Conservation (phyloP, 64 coral and sea anemone species). For the Montipora efflorescens region DNA sequence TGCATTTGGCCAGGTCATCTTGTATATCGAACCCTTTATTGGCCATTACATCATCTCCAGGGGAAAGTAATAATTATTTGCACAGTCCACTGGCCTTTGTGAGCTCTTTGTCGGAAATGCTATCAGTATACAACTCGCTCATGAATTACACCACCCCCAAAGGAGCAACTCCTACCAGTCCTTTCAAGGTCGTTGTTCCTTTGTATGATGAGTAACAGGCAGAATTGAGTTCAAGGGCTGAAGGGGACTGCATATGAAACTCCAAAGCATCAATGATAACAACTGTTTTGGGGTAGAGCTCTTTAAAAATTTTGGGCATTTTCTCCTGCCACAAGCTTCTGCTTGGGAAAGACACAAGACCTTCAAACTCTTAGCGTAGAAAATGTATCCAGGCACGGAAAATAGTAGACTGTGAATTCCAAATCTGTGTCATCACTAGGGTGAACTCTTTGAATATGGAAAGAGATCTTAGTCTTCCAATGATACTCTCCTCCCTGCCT, state of each 20-base stretch:
- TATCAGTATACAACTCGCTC: too few relatives aligned
- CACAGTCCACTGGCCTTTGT: too few relatives aligned
- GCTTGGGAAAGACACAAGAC: constrained; percentile 16
- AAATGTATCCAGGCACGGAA: constrained; percentile 59
- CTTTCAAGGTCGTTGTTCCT: constrained; percentile 25
- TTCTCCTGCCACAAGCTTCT: neutral
- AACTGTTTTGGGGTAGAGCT: constrained; percentile 63
- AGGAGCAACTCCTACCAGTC: too few relatives aligned
- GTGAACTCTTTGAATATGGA: too few relatives aligned
- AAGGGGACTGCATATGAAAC: constrained; percentile 35
- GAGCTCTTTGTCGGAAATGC: too few relatives aligned
- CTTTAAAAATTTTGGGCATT: constrained; percentile 51
- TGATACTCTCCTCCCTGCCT: neutral
- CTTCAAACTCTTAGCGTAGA: constrained; percentile 42
- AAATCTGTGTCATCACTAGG: constrained; percentile 1
- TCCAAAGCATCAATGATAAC: constrained; percentile 69
- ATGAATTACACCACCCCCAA: too few relatives aligned
- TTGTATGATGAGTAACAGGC: constrained; percentile 61
- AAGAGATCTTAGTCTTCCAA: neutral
- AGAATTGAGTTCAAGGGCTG: constrained; percentile 42
- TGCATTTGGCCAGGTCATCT: too few relatives aligned
- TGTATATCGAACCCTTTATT: too few relatives aligned
- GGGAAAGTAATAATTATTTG: too few relatives aligned
- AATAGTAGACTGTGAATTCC: constrained; percentile 20
- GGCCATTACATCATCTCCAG: too few relatives aligned